Base-by-base conservation (phyloP, 2,797 vertebrate species). In the Hafferia zeledoni region DNA sequence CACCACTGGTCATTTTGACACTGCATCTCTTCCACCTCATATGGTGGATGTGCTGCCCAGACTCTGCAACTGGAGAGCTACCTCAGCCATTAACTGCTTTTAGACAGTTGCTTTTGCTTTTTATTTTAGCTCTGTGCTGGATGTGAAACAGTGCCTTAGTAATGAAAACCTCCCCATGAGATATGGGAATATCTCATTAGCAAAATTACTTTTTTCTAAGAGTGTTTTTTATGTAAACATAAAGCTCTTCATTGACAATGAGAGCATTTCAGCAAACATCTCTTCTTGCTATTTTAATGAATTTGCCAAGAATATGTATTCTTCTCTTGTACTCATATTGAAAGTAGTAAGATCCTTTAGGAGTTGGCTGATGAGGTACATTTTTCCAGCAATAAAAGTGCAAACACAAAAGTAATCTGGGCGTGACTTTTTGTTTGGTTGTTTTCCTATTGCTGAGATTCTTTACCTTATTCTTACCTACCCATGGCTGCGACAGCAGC, bases 181-280 rank as follows among this genome's bases (percentile, higher is more conserved):
- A 94, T 60, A 76, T 1, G 44, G 63, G 74, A 95, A 92, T 89
- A 92, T 79, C 89, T 93, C 94, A 92, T 96, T 94, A 96, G 35
- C 61, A 89, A 97, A 96, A 92, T 96, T 95, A 90, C 91, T 92
- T 92, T 95, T 92, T 95, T 93, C 88, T 79, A 86, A 53, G 81
- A 88, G 85, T 87, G 79, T 59, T 53, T 95, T 86, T 95, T 96
- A 88, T 94, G 70, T 90, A 95, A 96, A 93, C 87, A 94, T 96
- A 90, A 95, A 93, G 84, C 52, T 41, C 47, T 89, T 92, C 87
- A 90, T 93, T 94, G 94, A 76, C 61, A 93, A 91, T 33, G 37
- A 76, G 46, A 87, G 56, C 11, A 76, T 84, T 95, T 86, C 87
- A 84, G 71, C 81, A 90, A 76, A 79, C 16, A 25, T 71, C 31